phyloP scores from a whole-genome alignment of 1,140 invertebrate genomes.

The Drosophila miranda region DNA sequence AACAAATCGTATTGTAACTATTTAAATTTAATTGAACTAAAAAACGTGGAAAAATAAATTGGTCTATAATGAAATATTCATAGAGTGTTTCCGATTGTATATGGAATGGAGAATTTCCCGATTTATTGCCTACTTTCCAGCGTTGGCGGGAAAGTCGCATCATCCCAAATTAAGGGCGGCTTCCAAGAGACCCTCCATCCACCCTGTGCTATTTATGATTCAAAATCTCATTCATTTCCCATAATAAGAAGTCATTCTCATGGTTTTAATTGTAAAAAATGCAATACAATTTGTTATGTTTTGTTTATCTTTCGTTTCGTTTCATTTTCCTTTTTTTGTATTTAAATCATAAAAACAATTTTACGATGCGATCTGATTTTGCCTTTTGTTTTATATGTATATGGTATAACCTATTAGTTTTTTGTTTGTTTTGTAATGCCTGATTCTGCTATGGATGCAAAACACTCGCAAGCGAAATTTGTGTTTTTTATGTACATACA shows the following conservation, averaged over 20 bases:
- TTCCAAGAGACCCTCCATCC: no score
- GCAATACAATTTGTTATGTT: constrained; percentile 52
- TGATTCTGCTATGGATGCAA: constrained; percentile 66
- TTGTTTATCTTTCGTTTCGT: constrained; percentile 49
- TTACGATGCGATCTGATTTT: constrained; percentile 70
- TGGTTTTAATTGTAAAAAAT: constrained; percentile 59
- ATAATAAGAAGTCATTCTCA: constrained; percentile 5
- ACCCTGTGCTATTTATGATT: no score
- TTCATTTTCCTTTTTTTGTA: constrained; percentile 54
- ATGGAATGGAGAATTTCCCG: no score
- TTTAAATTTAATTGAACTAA: constrained; percentile 61
- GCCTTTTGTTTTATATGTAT: constrained; percentile 64
- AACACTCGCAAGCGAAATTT: constrained; percentile 60
- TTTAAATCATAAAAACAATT: constrained; percentile 81
- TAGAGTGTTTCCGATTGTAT: not conserved
- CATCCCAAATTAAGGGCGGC: no score
- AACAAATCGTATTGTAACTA: constrained; percentile 56
- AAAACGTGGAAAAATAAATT: constrained; percentile 59
- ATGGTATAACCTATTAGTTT: constrained; percentile 78
- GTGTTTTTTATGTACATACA: constrained; percentile 55
- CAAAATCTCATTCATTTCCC: not conserved
- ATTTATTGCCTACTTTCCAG: not conserved
- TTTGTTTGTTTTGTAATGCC: constrained; percentile 71
- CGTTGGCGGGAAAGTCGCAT: not conserved
- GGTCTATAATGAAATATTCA: constrained; percentile 56